phyloP scores from a whole-genome alignment of 2,113 vertebrate genomes.

The Craseonycteris thonglongyai region DNA sequence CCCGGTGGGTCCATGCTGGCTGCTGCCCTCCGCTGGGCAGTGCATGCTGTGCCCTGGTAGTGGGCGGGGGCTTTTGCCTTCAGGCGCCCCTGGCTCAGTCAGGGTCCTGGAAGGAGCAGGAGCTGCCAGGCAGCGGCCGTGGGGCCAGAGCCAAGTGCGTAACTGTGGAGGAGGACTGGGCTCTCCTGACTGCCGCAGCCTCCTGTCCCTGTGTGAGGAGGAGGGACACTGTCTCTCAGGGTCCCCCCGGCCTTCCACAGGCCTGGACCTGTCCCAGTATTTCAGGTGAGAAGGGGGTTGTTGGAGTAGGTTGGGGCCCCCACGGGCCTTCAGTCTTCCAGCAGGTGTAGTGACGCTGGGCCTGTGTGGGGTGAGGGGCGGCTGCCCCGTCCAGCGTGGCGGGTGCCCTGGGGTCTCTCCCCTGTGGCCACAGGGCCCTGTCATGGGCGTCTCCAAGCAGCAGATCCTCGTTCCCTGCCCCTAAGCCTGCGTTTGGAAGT shows the following conservation, averaged over 20 bases:
- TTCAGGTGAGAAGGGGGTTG: not conserved
- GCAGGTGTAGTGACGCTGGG: not conserved
- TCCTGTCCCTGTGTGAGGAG: not conserved
- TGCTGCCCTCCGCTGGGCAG: not conserved
- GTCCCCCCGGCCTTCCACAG: not conserved
- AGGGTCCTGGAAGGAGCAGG: not conserved
- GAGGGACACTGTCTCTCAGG: not conserved
- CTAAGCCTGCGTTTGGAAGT: not conserved
- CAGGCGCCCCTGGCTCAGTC: not conserved
- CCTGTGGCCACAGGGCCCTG: not conserved
- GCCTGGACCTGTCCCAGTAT: not conserved
- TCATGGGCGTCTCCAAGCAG: not conserved
- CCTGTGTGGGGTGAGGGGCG: not conserved
- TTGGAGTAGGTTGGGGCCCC: not conserved
- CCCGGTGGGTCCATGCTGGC: not conserved
- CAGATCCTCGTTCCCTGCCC: not conserved
- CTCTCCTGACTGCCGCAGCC: not conserved
- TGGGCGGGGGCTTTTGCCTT: not conserved
- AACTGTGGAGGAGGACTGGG: not conserved
- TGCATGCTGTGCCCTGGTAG: not conserved
- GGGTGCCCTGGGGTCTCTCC: not conserved
- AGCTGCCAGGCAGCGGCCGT: not conserved
- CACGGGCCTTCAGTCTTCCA: not conserved
- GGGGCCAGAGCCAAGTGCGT: not conserved
- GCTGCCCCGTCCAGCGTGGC: not conserved